These are phyloP conservation scores for Macrobrachium nipponense DNA, from an alignment of 1,140 invertebrate species.

Conservation along the genomic window DNA sequence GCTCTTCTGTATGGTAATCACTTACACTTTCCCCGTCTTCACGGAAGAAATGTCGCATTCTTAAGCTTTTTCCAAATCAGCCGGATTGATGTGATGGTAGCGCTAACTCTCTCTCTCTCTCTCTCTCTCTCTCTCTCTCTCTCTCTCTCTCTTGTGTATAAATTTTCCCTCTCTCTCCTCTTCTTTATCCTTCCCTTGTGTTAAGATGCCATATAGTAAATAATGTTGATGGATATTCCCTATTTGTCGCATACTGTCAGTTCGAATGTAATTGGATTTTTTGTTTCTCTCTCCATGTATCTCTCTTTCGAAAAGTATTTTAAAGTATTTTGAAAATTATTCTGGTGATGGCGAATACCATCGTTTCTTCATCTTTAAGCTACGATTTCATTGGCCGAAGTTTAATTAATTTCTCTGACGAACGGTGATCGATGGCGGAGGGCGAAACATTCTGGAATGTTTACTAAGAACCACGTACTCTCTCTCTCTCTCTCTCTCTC, in stretches of 20 bases:
- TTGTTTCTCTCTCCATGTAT: conserved; percentile 19
- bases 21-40: too few species aligned
- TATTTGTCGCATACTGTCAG: background rate
- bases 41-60: too few species aligned
- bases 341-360: too few species aligned
- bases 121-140: conserved; percentile 25
- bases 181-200: background rate
- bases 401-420: too few species aligned
- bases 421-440: too few species aligned
- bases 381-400: too few species aligned
- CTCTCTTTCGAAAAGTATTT: background rate
- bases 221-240: background rate
- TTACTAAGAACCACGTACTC: background rate
- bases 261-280: background rate
- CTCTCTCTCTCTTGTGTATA: background rate
- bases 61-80: too few species aligned
- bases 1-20: too few species aligned
- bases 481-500: background rate
- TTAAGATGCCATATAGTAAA: too few species aligned
- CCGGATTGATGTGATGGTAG: too few species aligned
- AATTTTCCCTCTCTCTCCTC: conserved; percentile 13
- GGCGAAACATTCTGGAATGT: background rate
- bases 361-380: too few species aligned
- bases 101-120: background rate
- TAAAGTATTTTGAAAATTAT: background rate